A percentile compares a stretch with the other conserved stretches of the same genome.
These are phyloP conservation scores for Limnephilus marmoratus DNA, from an alignment of 2,888 invertebrate genomes.

Conservation along the genomic window DNA sequence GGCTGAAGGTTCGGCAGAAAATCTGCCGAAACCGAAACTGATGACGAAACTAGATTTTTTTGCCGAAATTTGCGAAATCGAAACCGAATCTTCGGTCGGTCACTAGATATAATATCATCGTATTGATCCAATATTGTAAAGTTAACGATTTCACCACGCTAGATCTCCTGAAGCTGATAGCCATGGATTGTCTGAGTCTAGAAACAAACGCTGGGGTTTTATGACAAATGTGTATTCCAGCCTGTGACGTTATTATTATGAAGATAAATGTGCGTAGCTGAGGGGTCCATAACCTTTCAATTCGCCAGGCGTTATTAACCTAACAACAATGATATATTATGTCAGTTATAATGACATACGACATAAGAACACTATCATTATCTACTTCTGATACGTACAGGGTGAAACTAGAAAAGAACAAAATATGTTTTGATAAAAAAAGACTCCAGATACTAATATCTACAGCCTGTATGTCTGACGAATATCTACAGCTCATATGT, in stretches of 20 bases:
- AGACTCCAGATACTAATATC: too few relatives aligned
- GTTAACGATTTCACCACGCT: too few relatives aligned
- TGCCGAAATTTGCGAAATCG: too few relatives aligned
- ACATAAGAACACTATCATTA: not conserved
- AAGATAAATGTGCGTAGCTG: not conserved
- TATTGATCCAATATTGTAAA: too few relatives aligned
- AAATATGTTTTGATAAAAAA: not conserved
- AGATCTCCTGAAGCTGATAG: too few relatives aligned
- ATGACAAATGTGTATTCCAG: not conserved
- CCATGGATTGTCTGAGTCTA: not conserved
- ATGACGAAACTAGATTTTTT: too few relatives aligned
- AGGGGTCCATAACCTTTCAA: constrained; percentile 43
- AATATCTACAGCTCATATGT: too few relatives aligned
- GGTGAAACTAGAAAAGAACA: not conserved
- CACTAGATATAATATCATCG: too few relatives aligned
- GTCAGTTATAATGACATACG: not conserved
- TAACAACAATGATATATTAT: not conserved
- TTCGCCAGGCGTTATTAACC: constrained; percentile 11
- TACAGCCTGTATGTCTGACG: too few relatives aligned
- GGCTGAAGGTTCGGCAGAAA: too few relatives aligned
- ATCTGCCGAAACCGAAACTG: too few relatives aligned
- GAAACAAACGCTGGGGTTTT: not conserved
- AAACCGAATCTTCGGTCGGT: too few relatives aligned
- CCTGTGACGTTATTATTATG: not conserved
- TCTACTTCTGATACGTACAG: not conserved